phyloP scores from a whole-genome alignment of 1,140 invertebrate genomes.

The Vanessa atalanta region DNA sequence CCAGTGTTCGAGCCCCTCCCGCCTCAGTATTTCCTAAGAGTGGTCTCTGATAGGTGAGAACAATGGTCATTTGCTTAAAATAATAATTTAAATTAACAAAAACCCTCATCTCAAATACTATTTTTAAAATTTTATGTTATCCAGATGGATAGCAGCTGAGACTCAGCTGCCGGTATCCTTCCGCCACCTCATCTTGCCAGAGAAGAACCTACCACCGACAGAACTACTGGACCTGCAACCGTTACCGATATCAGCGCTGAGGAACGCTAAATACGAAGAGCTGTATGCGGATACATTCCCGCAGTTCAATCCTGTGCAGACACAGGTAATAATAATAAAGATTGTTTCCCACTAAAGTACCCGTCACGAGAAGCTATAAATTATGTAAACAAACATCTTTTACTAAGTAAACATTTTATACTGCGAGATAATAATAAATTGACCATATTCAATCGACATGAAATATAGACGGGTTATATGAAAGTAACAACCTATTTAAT shows the following conservation, averaged over 20 bases:
- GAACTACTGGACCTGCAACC: conserved; percentile 99
- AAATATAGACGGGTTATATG: no score
- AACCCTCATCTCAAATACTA: no score
- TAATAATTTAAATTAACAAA: no score
- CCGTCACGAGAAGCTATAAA: no score
- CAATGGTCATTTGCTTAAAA: no score
- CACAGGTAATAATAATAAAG: conserved; percentile 83
- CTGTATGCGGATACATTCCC: conserved; percentile 93
- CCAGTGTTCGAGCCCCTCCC: conserved; percentile 99
- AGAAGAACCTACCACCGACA: conserved; percentile 98
- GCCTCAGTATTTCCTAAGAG: conserved; percentile 97
- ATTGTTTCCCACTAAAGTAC: background rate
- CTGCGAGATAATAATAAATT: no score
- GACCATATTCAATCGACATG: no score
- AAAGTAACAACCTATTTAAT: no score
- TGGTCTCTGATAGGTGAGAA: conserved; percentile 84
- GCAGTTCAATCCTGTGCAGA: conserved; percentile 99
- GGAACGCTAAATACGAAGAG: conserved; percentile 92
- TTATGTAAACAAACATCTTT: no score
- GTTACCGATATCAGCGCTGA: conserved; percentile 91
- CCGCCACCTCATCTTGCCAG: conserved; percentile 97
- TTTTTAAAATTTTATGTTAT: background rate
- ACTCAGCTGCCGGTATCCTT: conserved; percentile 99
- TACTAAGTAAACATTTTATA: no score
- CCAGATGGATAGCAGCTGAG: conserved; percentile 94